These are phyloP conservation scores for Eupithecia subumbrata DNA, from an alignment of 2,888 invertebrate genomes.

Conservation along the genomic window DNA sequence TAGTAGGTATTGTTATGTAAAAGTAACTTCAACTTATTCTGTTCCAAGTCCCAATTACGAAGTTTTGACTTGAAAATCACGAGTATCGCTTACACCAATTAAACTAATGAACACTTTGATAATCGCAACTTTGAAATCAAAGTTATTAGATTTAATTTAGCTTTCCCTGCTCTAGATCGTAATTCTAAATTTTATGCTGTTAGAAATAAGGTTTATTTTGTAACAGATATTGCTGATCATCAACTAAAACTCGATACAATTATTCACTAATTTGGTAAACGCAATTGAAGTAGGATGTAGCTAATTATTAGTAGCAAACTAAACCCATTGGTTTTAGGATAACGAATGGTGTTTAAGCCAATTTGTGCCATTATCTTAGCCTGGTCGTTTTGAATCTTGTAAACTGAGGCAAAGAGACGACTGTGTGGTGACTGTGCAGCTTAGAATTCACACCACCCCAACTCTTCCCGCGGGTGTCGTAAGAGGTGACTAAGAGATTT, in stretches of 20 bases:
- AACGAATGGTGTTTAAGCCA: slow-evolving; percentile 70
- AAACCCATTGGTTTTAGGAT: slow-evolving; percentile 63
- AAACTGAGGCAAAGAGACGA: too few species aligned
- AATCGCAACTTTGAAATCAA: slow-evolving; percentile 41
- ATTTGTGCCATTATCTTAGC: slow-evolving; percentile 46
- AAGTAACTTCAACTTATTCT: slow-evolving; percentile 1
- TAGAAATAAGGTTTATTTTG: slow-evolving; percentile 5
- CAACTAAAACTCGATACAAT: slow-evolving; percentile 36
- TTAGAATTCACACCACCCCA: too few species aligned
- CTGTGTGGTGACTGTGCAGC: too few species aligned
- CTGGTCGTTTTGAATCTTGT: slow-evolving; percentile 13
- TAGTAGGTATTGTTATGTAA: neutral
- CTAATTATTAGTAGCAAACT: slow-evolving; percentile 57
- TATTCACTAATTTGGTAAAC: slow-evolving; percentile 34
- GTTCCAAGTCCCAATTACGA: slow-evolving; percentile 34
- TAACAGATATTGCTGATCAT: slow-evolving; percentile 5
- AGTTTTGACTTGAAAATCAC: slow-evolving; percentile 39
- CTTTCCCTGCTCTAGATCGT: slow-evolving; percentile 21
- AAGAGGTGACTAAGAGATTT: too few species aligned
- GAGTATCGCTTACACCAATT: slow-evolving; percentile 43
- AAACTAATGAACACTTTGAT: slow-evolving; percentile 43
- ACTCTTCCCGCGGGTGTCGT: too few species aligned
- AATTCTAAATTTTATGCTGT: neutral
- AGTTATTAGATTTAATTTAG: slow-evolving; percentile 44
- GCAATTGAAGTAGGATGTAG: slow-evolving; percentile 31